Base-by-base conservation (phyloP, 2,797 vertebrate genomes). In the Lacerta agilis region DNA sequence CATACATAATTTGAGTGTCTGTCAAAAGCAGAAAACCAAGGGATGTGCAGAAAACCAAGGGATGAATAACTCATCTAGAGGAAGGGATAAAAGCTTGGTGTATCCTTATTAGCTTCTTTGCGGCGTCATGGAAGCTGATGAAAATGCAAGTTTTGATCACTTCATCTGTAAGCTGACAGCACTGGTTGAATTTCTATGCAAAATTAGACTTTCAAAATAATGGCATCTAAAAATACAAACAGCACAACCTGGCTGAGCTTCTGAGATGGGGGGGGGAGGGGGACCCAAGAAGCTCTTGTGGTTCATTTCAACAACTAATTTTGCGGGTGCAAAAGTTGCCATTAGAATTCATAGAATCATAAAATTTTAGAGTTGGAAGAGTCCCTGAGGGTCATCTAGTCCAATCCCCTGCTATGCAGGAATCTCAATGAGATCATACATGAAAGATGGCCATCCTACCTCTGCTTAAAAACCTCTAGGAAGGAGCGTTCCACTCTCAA, bases 21-120 rank as follows among this genome's bases (percentile, higher is more conserved):
- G 89, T 92, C 93, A 94, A 93, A 92, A 76, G 5, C 23, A 86
- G 79, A 88, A 80, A 88, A 75, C 85, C 66, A 76, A 71, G 78
- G 20, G 90, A 73, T 83, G 90, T 76, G 29, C 41, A 85, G 49
- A 80, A 75, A 80, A 81, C 45, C 45, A 77, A 77, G 64, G 67
- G 41, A 82, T 89, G 83, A 86, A 86, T 89, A 89, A 89, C 78
- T 85, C 83, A 45, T 29, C 75, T 3, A 87, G 41, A 71, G 69
- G 27, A 36, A 87, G 15, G 75, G 86, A 90, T 45, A 69, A 86
- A 91, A 91, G 33, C 87, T 38, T 7, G 5, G 83, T 1, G 23
- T 64, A 69, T 23, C 67, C 78, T 85, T 85, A 85, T 82, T 83
- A 71, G 78, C 45, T 81, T 85, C 72, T 85, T 76, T 36, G 18